Evolutionary conservation across 2,888 invertebrate genomes (phyloP).

Genomic region (Philereme transversata): DNA sequence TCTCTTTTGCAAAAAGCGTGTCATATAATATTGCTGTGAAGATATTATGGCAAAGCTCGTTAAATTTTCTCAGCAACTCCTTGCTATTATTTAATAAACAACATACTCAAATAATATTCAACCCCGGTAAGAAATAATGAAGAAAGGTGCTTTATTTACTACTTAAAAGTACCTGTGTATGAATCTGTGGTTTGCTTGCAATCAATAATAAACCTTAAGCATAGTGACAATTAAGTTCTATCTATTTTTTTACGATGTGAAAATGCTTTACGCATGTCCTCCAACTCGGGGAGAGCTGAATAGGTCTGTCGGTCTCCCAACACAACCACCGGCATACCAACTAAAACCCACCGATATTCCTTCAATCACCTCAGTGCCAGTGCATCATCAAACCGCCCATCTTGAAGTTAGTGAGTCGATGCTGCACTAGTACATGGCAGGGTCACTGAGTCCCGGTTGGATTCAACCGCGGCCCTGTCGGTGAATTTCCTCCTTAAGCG

Average conservation of each 20-base stretch:
- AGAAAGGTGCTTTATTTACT: neutral
- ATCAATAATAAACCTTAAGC: neutral
- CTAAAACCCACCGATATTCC: too few species aligned
- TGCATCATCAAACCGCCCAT: too few species aligned
- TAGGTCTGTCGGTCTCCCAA: too few species aligned
- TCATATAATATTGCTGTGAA: conserved; percentile 1
- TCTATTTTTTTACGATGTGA: neutral
- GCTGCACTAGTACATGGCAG: too few species aligned
- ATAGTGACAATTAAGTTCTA: neutral
- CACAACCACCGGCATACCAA: too few species aligned
- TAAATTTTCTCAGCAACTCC: conserved; percentile 3
- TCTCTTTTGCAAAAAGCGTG: neutral
- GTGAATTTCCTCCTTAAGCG: too few species aligned
- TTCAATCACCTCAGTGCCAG: too few species aligned
- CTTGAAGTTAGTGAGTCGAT: too few species aligned
- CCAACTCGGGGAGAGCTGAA: too few species aligned
- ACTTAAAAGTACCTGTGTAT: neutral
- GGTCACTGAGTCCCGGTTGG: too few species aligned
- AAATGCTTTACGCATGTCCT: neutral
- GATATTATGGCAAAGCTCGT: conserved; percentile 1
- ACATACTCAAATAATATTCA: conserved; percentile 13
- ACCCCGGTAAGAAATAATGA: conserved; percentile 3
- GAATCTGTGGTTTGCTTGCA: neutral
- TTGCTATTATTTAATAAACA: conserved; percentile 13
- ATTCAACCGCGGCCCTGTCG: too few species aligned